These are phyloP conservation scores for Harpagus bidentatus DNA, from an alignment of 2,113 vertebrate genomes.

Conservation along the genomic window DNA sequence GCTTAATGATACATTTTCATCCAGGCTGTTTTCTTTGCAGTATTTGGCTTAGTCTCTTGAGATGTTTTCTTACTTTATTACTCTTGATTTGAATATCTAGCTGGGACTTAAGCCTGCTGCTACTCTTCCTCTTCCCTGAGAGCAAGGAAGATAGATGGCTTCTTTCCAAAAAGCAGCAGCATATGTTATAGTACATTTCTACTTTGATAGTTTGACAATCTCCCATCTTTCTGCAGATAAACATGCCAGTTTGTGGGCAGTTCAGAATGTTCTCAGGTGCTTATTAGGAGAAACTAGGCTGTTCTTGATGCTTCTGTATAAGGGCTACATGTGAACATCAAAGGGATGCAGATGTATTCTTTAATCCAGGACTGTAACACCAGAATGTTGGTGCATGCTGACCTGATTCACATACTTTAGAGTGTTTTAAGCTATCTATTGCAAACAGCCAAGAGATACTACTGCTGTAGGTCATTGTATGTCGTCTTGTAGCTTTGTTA, in stretches of 20 bases:
- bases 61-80: neutral
- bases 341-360: neutral
- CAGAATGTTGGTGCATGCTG: neutral
- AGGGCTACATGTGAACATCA: neutral
- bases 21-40: neutral
- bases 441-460: neutral
- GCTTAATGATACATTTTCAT: neutral
- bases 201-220: neutral
- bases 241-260: neutral
- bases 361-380: neutral
- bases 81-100: neutral
- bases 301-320: neutral
- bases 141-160: neutral
- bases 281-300: neutral
- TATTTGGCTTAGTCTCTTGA: neutral
- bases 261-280: neutral
- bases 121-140: neutral
- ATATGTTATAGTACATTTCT: neutral
- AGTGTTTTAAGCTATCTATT: neutral
- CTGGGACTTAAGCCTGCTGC: neutral
- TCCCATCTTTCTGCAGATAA: neutral
- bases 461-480: accelerated
- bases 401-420: neutral
- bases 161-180: neutral
- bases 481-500: neutral